These are phyloP conservation scores for Caloenas nicobarica DNA, from an alignment of 2,113 vertebrate species.

Conservation along the genomic window DNA sequence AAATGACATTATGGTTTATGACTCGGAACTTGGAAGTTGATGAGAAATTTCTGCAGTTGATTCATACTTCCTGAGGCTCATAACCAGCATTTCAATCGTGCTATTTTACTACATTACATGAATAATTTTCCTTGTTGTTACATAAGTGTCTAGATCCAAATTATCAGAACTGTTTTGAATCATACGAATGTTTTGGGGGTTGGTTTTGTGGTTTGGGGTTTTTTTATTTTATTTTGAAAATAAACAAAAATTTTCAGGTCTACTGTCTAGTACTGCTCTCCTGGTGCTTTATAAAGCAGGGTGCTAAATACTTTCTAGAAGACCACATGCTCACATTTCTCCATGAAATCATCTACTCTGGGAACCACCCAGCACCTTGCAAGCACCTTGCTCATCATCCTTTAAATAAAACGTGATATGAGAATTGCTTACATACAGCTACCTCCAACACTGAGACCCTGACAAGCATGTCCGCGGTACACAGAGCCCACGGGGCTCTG, in stretches of 20 bases:
- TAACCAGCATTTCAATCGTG: neutral
- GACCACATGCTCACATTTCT: neutral
- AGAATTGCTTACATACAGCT: neutral
- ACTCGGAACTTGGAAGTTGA: constrained; percentile 22
- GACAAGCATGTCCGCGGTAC: accelerated
- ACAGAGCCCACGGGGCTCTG: accelerated
- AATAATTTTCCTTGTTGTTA: constrained; percentile 22
- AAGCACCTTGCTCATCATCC: neutral
- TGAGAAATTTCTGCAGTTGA: constrained; percentile 70
- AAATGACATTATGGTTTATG: constrained; percentile 51
- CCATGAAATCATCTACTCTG: neutral
- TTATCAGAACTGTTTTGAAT: neutral
- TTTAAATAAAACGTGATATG: neutral
- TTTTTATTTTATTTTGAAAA: neutral
- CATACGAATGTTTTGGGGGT: neutral
- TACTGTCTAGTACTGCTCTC: neutral
- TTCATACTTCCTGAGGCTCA: constrained; percentile 70
- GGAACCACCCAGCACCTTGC: neutral
- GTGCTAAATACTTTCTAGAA: neutral
- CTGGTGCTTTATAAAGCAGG: neutral
- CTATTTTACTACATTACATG: neutral
- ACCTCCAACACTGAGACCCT: neutral
- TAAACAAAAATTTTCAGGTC: neutral
- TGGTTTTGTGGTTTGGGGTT: too few species aligned
- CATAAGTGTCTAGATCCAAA: constrained; percentile 27